phyloP scores from a whole-genome alignment of 2,888 invertebrate genomes.

The Clostera curtula region DNA sequence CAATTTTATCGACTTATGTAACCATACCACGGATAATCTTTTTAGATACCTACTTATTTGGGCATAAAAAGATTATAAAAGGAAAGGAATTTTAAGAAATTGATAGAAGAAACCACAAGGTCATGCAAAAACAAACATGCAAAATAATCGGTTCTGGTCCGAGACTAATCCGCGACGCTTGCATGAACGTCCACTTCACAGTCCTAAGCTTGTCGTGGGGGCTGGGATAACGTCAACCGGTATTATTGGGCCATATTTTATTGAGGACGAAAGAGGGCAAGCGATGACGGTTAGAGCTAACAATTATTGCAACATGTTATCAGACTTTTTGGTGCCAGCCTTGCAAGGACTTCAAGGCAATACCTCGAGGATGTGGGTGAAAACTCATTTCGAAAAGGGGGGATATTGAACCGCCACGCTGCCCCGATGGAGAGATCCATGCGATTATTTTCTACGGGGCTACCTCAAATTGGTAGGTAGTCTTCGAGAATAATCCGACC shows the following conservation, averaged over 20 bases:
- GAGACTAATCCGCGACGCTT: conserved; percentile 10
- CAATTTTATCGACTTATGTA: too few relatives aligned
- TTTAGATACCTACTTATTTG: too few relatives aligned
- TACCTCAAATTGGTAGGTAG: conserved; percentile 15
- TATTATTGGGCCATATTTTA: conserved; percentile 11
- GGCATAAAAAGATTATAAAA: too few relatives aligned
- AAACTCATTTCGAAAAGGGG: conserved; percentile 7
- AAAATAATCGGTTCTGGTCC: conserved; percentile 12
- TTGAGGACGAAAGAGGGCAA: conserved; percentile 9
- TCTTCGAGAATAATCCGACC: too few relatives aligned
- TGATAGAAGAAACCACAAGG: too few relatives aligned
- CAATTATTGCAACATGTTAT: conserved; percentile 10
- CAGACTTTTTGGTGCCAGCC: conserved; percentile 8
- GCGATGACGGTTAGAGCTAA: conserved; percentile 12
- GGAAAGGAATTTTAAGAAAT: too few relatives aligned
- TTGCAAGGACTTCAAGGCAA: conserved; percentile 8
- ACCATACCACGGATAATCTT: too few relatives aligned
- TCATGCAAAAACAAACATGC: too few relatives aligned
- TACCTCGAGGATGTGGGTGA: conserved; percentile 7
- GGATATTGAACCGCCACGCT: conserved; percentile 5
- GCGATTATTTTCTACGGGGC: conserved; percentile 13
- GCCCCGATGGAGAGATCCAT: conserved; percentile 9
- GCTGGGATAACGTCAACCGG: conserved; percentile 8
- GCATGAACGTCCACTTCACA: conserved; percentile 11
- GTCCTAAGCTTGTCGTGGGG: conserved; percentile 11